Conservation (phyloP, 64 coral and sea anemone species). For the Cladopsammia gracilis region DNA sequence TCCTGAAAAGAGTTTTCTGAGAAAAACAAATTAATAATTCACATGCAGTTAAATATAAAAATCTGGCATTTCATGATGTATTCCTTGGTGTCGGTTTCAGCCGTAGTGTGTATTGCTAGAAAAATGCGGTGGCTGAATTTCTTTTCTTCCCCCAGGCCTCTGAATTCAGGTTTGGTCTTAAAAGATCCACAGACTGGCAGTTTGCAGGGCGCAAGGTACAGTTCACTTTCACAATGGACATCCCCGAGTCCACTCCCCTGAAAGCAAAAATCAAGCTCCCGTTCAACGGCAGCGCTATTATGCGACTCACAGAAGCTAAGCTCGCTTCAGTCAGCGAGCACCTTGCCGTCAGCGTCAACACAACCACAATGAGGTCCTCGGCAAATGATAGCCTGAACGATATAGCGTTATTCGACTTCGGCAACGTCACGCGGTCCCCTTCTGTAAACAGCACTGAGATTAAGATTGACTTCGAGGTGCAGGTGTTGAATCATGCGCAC, state of each 20-base stretch:
- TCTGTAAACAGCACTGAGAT: slow-evolving; percentile 17
- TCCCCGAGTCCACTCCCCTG: slow-evolving; percentile 62
- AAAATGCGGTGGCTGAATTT: no score
- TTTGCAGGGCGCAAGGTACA: slow-evolving; percentile 59
- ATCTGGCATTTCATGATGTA: no score
- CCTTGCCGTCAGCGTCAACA: slow-evolving; percentile 18
- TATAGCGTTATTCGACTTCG: slow-evolving; percentile 65
- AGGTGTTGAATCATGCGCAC: slow-evolving; percentile 58
- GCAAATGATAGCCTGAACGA: slow-evolving; percentile 65
- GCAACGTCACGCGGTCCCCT: slow-evolving; percentile 39
- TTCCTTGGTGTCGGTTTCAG: no score
- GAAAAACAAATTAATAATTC: no score
- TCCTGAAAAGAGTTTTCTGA: no score
- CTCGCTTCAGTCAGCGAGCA: slow-evolving; percentile 11
- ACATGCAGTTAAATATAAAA: no score
- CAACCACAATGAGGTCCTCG: slow-evolving; percentile 43
- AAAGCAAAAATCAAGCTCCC: slow-evolving; percentile 65
- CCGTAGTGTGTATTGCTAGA: no score
- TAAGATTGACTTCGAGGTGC: slow-evolving; percentile 69
- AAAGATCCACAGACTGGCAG: slow-evolving; percentile 60
- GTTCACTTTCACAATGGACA: slow-evolving; percentile 33
- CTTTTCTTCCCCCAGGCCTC: slow-evolving; percentile 11
- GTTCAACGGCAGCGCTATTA: slow-evolving; percentile 22
- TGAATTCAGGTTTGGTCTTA: slow-evolving; percentile 70
- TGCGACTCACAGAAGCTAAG: slow-evolving; percentile 56